Percentiles rank a stretch among this genome's conserved stretches.
These are phyloP conservation scores for Eleginops maclovinus DNA, from an alignment of 2,113 vertebrate genomes.

Conservation along the genomic window DNA sequence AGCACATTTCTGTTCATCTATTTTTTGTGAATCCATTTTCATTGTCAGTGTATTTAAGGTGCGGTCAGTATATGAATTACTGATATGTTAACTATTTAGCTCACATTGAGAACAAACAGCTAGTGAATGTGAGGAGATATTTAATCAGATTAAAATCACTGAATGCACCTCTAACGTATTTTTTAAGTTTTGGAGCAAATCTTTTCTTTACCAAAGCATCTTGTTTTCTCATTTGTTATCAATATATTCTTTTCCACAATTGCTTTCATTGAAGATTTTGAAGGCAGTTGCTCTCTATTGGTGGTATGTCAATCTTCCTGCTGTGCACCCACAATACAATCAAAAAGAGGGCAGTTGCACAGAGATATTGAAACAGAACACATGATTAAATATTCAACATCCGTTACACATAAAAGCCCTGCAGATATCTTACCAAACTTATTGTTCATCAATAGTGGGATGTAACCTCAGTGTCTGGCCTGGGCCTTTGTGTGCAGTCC, in stretches of 20 bases:
- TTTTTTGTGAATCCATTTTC: background rate
- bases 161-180: background rate
- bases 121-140: background rate
- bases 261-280: background rate
- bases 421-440: slow-evolving; percentile 25
- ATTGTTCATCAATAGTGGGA: slow-evolving; percentile 5
- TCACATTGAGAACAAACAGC: no score
- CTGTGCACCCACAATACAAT: background rate
- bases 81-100: no score
- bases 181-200: no score
- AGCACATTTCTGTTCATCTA: background rate
- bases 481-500: slow-evolving; percentile 47
- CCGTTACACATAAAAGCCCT: slow-evolving; percentile 7
- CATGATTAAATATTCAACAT: slow-evolving; percentile 46
- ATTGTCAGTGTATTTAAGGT: background rate
- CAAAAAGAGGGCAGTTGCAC: background rate
- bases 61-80: no score
- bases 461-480: slow-evolving; percentile 44
- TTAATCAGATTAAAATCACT: background rate
- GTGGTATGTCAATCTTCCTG: background rate
- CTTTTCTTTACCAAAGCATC: no score
- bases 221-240: background rate
- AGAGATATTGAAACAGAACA: slow-evolving; percentile 33
- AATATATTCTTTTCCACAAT: no score
- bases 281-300: background rate